Conservation (phyloP, 2,113 vertebrate genomes). For the Coreoperca whiteheadi region DNA sequence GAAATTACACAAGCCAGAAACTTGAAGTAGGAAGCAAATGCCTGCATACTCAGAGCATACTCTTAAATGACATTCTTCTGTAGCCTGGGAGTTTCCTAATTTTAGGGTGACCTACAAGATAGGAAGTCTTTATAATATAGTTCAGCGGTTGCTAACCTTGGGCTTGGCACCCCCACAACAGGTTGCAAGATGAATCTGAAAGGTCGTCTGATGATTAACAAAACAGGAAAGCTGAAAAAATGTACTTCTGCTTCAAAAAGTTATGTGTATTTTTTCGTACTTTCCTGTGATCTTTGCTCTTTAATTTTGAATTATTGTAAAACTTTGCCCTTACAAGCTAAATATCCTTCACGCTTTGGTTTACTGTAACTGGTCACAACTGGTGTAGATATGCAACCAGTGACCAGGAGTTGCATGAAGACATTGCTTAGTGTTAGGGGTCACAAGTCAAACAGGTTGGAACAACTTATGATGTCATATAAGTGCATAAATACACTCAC, state of each 20-base stretch:
- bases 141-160: conserved; percentile 2
- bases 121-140: conserved; percentile 3
- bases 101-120: neutral
- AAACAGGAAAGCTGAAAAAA: neutral
- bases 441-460: neutral
- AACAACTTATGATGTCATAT: neutral
- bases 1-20: neutral
- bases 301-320: neutral
- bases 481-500: neutral
- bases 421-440: neutral
- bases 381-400: neutral
- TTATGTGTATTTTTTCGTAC: neutral
- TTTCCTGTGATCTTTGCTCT: neutral
- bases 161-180: neutral
- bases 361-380: neutral
- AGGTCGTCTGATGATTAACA: neutral
- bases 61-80: neutral
- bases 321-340: too few species aligned
- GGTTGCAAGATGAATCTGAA: neutral
- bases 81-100: neutral
- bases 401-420: neutral
- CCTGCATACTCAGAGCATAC: neutral
- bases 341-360: neutral
- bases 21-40: neutral
- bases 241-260: neutral